Percentiles rank a stretch among this genome's conserved stretches.
phyloP scores from a whole-genome alignment of 2,888 invertebrate genomes.

The Molorchus minor region DNA sequence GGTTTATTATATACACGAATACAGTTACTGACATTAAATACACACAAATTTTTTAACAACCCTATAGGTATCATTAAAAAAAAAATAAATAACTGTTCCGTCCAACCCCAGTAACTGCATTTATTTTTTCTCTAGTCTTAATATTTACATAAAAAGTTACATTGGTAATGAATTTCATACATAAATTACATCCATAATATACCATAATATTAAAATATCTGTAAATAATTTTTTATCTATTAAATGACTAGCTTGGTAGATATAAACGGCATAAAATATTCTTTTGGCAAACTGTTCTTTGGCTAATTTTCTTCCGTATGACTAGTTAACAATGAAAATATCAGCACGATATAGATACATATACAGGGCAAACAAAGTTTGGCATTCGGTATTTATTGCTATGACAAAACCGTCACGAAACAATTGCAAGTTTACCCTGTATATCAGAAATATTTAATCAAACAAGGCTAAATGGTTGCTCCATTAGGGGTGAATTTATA shows the following conservation, averaged over 20 bases:
- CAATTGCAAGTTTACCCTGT: too few relatives aligned
- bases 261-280: constrained; percentile 29
- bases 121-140: neutral
- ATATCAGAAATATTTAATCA: too few relatives aligned
- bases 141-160: constrained; percentile 1
- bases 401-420: too few relatives aligned
- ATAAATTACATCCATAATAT: constrained; percentile 15
- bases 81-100: neutral
- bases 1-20: constrained; percentile 14
- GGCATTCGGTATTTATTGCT: too few relatives aligned
- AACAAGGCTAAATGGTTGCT: too few relatives aligned
- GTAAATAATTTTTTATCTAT: constrained; percentile 35
- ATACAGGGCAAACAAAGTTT: too few relatives aligned
- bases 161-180: neutral
- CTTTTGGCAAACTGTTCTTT: constrained; percentile 48
- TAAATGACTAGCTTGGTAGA: constrained; percentile 37
- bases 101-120: neutral
- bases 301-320: constrained; percentile 42
- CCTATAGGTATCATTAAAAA: neutral
- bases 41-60: neutral
- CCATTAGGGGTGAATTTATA: too few relatives aligned
- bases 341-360: constrained; percentile 2
- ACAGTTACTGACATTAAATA: neutral
- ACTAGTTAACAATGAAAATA: constrained; percentile 39
- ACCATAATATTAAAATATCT: constrained; percentile 15